Conservation (phyloP, 2,888 invertebrate species). For the Cheiracanthium punctorium region DNA sequence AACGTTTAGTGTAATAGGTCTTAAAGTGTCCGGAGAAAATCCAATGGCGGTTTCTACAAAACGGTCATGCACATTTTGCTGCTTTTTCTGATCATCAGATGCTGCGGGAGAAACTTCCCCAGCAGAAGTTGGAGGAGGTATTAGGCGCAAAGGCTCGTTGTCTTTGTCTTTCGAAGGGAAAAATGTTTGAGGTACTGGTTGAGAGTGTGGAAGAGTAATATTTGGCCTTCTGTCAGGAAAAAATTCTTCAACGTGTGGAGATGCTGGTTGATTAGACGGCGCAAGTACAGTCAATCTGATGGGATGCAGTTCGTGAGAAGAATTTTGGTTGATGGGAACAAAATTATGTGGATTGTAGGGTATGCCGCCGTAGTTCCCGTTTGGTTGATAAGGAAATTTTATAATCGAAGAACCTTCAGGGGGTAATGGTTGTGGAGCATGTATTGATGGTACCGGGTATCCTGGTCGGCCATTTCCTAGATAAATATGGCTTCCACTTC, state of each 20-base stretch:
- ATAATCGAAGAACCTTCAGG: not conserved
- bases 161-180: not conserved
- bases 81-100: conserved; percentile 2
- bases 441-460: conserved; percentile 73
- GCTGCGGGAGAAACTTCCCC: not conserved
- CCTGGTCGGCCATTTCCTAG: conserved; percentile 18
- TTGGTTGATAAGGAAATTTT: conserved; percentile 24
- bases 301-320: not conserved
- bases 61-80: conserved; percentile 24
- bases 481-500: conserved; percentile 16
- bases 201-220: conserved; percentile 20
- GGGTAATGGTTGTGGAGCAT: conserved; percentile 25
- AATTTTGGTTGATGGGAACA: not conserved
- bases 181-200: not conserved
- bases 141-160: not conserved
- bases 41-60: conserved; percentile 33
- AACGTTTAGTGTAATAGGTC: conserved; percentile 21
- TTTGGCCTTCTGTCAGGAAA: conserved; percentile 19
- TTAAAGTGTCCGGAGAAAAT: conserved; percentile 17
- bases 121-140: not conserved
- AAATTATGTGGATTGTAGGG: conserved; percentile 7
- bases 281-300: conserved; percentile 4
- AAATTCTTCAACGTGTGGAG: not conserved
- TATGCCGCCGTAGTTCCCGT: conserved; percentile 17
- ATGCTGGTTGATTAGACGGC: not conserved